Evolutionary conservation across 2,113 vertebrate genomes (phyloP).

Genomic region (Bothrops jararaca): DNA sequence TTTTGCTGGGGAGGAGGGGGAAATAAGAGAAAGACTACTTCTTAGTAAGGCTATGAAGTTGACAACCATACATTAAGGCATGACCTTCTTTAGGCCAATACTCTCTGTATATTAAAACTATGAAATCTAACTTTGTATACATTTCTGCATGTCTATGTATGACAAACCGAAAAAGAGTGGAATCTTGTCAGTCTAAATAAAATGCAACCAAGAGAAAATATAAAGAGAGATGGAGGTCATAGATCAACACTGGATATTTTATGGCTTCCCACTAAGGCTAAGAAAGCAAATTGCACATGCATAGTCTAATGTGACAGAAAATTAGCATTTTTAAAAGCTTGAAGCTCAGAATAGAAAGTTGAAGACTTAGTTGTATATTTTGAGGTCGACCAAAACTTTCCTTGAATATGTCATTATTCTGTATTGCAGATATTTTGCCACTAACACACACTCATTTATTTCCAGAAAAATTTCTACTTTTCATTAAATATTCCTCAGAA

Average conservation of each 20-base stretch:
- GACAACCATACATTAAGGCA: not conserved
- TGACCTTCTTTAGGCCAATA: not conserved
- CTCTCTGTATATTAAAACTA: not conserved
- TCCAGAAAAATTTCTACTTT: not conserved
- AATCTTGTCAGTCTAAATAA: conserved; percentile 17
- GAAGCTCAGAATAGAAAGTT: not conserved
- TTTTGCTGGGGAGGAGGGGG: not conserved
- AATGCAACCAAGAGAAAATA: conserved; percentile 18
- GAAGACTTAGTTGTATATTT: not conserved
- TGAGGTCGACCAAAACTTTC: not conserved
- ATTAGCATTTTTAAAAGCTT: not conserved
- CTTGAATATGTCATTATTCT: not conserved
- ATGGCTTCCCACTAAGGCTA: not conserved
- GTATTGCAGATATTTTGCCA: not conserved
- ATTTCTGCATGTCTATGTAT: not conserved
- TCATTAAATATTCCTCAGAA: not conserved
- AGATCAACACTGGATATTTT: conserved; percentile 24
- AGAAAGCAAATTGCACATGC: not conserved
- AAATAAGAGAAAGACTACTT: not conserved
- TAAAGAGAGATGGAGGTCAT: not conserved
- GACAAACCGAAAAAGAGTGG: not conserved
- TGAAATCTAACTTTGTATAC: not conserved
- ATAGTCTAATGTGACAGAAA: not conserved
- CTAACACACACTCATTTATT: not conserved
- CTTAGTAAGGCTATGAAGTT: conserved; percentile 8